Evolutionary conservation across 2,888 invertebrate genomes (phyloP), one percentile per base, ranked within the genome.

Genomic region (Gymnocheta viridis): DNA sequence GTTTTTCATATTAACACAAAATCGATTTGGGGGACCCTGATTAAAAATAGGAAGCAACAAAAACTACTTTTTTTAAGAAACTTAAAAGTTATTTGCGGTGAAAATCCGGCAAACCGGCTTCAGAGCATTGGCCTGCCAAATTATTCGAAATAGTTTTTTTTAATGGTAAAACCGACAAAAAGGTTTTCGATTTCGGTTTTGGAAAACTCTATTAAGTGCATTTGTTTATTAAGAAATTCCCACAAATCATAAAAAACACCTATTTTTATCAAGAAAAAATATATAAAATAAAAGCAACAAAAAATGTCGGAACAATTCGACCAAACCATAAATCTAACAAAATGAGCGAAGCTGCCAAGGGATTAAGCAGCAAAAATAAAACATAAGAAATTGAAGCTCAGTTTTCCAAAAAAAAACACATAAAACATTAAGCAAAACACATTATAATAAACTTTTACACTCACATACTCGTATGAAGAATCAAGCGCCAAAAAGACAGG

Each of bases 261-360:
- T 76, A 62, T 47, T 44, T 60, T 70, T 56, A 77, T 81, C 70
- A 62, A 24, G n/a, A 14, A 58, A 60, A 64, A 29, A 19, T 24
- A 17, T 6, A 19, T n/a, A 47, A 32, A 1, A 19, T 14, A 35
- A 35, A 38, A 29, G 17, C 6, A 41, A 69, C 10, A 69, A 41
- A 54, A 73, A 82, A 67, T 44, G 80, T 77, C 83, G 81, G 64
- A 80, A 83, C 67, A 62, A 51, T 66, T 80, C 83, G 81, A 69
- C 84, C 82, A 76, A 51, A 74, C 83, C 64, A 84, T 85, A 84
- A 85, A 85, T 85, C 72, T 82, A 82, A 44, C 35, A 76, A 79
- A 70, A 74, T 72, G 66, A 76, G 76, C 56, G 74, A 79, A 78
- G 74, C 74, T 76, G 82, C 54, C 85, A 73, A 49, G 81, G 77